A percentile compares a stretch with the other conserved stretches of the same genome.
These are phyloP conservation scores for Nerophis lumbriciformis DNA, from an alignment of 2,113 vertebrate species.

Conservation along the genomic window DNA sequence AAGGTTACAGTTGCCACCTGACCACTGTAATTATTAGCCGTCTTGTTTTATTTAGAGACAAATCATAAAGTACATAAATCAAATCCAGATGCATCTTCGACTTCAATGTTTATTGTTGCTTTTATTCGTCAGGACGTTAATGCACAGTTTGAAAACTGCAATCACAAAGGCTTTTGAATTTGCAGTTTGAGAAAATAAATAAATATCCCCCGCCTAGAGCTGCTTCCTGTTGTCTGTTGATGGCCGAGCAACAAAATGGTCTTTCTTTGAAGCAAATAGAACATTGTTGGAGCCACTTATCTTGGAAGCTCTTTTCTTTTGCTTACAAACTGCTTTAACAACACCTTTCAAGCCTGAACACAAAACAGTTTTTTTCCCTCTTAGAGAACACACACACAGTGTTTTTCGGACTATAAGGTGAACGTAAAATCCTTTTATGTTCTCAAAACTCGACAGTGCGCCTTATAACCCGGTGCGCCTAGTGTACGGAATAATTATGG, in stretches of 20 bases:
- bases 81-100: background rate
- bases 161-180: background rate
- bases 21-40: background rate
- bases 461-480: too few relatives aligned
- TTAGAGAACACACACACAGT: background rate
- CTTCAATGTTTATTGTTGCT: background rate
- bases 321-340: background rate
- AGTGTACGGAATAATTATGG: too few relatives aligned
- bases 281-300: conserved; percentile 6
- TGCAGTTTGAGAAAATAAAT: background rate
- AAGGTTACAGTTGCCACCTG: conserved; percentile 17
- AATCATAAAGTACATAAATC: background rate
- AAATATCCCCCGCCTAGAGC: background rate
- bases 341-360: conserved; percentile 1
- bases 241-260: background rate
- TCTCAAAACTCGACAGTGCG: too few relatives aligned
- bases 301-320: conserved; percentile 11
- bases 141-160: background rate
- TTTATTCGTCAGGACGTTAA: background rate
- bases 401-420: too few relatives aligned
- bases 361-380: background rate
- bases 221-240: background rate
- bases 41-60: background rate
- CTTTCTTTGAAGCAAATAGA: background rate
- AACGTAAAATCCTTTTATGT: too few relatives aligned